These are phyloP conservation scores for Brachionus manjavacas DNA, from an alignment of 1,140 invertebrate genomes.

Conservation along the genomic window DNA sequence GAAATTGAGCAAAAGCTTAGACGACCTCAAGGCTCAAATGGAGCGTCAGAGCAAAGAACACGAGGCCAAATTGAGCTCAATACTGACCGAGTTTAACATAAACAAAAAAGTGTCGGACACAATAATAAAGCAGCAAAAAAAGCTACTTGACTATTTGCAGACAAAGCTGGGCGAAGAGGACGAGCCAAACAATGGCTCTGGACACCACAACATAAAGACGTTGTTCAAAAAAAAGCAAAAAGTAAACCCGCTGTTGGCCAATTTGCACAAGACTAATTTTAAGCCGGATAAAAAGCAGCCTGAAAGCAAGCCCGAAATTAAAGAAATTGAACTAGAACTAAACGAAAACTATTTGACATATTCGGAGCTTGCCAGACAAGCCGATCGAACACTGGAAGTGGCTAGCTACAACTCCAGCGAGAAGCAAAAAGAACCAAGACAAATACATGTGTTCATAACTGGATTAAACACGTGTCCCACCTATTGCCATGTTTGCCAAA, in stretches of 20 bases:
- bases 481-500: constrained; percentile 38
- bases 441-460: constrained; percentile 42
- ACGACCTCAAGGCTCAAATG: neutral
- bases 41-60: neutral
- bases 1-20: constrained; percentile 9
- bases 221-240: constrained; percentile 25
- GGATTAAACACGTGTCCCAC: constrained; percentile 40
- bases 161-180: neutral
- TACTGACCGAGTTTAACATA: neutral
- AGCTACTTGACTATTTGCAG: constrained; percentile 20
- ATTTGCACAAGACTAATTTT: neutral
- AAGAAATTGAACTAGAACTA: constrained; percentile 31
- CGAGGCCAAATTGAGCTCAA: neutral
- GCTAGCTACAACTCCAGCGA: neutral
- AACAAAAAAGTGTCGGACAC: constrained; percentile 37
- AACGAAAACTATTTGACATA: constrained; percentile 29
- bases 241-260: constrained; percentile 17
- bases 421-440: constrained; percentile 6
- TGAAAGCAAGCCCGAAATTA: neutral
- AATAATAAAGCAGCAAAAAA: constrained; percentile 37
- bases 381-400: neutral
- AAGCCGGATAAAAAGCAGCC: neutral
- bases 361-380: constrained; percentile 9
- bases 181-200: neutral
- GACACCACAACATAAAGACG: constrained; percentile 29